Conservation (phyloP, 2,888 invertebrate genomes). For the Lucinisca nassula region DNA sequence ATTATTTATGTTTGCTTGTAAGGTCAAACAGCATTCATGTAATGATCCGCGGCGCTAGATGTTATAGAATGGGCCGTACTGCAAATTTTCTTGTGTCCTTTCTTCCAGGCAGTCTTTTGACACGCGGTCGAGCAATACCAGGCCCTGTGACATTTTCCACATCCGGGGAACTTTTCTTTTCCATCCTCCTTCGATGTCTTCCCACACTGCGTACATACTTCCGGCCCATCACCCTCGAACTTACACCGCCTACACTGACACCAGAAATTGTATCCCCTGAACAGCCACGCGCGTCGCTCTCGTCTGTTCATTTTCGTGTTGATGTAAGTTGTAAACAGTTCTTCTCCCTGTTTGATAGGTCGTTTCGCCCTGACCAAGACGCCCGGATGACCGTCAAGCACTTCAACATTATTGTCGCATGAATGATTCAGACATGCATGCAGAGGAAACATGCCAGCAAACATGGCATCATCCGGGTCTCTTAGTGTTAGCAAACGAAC, state of each 20-base stretch:
- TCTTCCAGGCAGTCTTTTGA: slow-evolving; percentile 81
- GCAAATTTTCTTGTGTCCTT: slow-evolving; percentile 81
- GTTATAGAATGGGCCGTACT: slow-evolving; percentile 74
- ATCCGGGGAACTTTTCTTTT: slow-evolving; percentile 70
- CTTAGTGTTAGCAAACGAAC: slow-evolving; percentile 51
- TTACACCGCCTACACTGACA: slow-evolving; percentile 79
- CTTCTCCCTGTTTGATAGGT: slow-evolving; percentile 75
- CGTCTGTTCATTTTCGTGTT: slow-evolving; percentile 69
- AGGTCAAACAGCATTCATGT: slow-evolving; percentile 7
- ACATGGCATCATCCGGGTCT: slow-evolving; percentile 79
- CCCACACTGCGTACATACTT: slow-evolving; percentile 74
- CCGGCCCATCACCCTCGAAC: slow-evolving; percentile 78
- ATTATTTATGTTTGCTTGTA: too few species aligned
- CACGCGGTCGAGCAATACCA: slow-evolving; percentile 81
- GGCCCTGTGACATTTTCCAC: slow-evolving; percentile 78
- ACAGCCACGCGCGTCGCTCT: slow-evolving; percentile 76
- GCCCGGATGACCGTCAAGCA: slow-evolving; percentile 75
- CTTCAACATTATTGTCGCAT: slow-evolving; percentile 79
- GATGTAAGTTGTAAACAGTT: slow-evolving; percentile 77
- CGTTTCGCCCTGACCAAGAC: slow-evolving; percentile 78
- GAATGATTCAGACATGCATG: slow-evolving; percentile 83
- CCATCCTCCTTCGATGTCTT: slow-evolving; percentile 58
- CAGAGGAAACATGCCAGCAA: slow-evolving; percentile 81
- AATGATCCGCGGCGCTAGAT: slow-evolving; percentile 49
- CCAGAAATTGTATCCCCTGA: slow-evolving; percentile 81